phyloP scores from a whole-genome alignment of 1,140 invertebrate genomes.

The Drosophila arawakana region DNA sequence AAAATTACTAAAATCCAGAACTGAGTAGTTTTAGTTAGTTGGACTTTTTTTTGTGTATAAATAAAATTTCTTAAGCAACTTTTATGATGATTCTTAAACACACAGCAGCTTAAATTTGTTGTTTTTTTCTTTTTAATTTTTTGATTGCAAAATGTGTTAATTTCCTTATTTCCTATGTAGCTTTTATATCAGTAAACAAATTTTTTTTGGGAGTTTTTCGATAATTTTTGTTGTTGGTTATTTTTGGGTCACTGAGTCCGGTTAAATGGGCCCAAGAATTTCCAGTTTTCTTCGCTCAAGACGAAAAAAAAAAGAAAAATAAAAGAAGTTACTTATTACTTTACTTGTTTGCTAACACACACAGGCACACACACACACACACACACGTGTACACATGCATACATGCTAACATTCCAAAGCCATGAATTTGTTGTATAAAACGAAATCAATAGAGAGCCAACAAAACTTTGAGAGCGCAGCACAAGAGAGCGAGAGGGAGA shows the following conservation, averaged over 20 bases:
- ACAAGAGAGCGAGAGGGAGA: conserved; percentile 8
- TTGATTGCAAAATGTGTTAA: not conserved
- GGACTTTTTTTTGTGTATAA: no score
- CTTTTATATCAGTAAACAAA: no score
- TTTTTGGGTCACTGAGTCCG: conserved; percentile 64
- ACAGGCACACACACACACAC: conserved; percentile 4
- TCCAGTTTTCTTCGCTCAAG: conserved; percentile 62
- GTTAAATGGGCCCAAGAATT: conserved; percentile 61
- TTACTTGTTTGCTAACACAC: conserved; percentile 37
- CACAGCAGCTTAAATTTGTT: not conserved
- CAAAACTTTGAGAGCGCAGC: conserved; percentile 7
- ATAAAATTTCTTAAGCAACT: not conserved
- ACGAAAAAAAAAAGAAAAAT: conserved; percentile 16
- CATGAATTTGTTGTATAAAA: conserved; percentile 63
- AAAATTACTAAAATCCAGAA: no score
- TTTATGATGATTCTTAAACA: not conserved
- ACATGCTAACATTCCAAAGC: conserved; percentile 61
- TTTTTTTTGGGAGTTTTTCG: not conserved
- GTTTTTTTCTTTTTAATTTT: not conserved
- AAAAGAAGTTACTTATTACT: conserved; percentile 48
- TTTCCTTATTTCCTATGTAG: not conserved
- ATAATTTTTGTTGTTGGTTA: conserved; percentile 20
- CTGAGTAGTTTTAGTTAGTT: no score
- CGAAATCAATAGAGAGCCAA: conserved; percentile 67
- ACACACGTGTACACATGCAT: conserved; percentile 12